Conservation (phyloP, 1,140 invertebrate genomes). For the Leptopilina clavipes region DNA sequence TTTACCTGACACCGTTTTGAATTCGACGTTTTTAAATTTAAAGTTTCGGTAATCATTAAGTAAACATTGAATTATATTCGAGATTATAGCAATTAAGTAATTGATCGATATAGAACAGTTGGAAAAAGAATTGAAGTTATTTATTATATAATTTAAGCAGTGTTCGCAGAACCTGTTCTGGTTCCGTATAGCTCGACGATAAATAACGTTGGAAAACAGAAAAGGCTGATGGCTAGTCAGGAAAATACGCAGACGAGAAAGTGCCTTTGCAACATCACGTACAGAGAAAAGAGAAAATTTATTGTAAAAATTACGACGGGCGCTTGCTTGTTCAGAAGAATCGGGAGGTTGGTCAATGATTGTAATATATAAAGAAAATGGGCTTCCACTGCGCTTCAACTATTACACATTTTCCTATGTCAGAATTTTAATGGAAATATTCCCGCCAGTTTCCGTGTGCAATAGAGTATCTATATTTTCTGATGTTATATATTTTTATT, state of each 20-base stretch:
- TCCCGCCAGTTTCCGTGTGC: neutral
- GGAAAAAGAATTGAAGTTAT: neutral
- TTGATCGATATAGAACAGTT: neutral
- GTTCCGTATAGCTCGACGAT: neutral
- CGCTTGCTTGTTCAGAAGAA: neutral
- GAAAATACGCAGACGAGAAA: slow-evolving; percentile 31
- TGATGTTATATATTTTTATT: too few species aligned
- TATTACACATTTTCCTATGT: neutral
- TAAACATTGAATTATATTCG: neutral
- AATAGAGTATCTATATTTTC: neutral
- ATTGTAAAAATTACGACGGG: slow-evolving; percentile 10
- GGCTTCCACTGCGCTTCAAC: neutral
- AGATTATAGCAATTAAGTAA: neutral
- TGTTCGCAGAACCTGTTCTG: neutral
- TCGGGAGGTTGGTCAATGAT: neutral
- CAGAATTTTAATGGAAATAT: neutral
- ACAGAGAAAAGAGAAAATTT: slow-evolving; percentile 27
- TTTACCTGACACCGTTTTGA: too few species aligned
- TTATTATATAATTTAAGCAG: slow-evolving; percentile 15
- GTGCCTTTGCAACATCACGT: slow-evolving; percentile 23
- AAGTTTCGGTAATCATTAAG: too few species aligned
- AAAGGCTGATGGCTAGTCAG: slow-evolving; percentile 3
- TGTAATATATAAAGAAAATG: slow-evolving; percentile 33
- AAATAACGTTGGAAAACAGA: neutral
- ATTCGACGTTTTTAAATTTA: too few species aligned